Base-by-base conservation (phyloP, 2,797 vertebrate genomes). In the Acrossocheilus fasciatus region DNA sequence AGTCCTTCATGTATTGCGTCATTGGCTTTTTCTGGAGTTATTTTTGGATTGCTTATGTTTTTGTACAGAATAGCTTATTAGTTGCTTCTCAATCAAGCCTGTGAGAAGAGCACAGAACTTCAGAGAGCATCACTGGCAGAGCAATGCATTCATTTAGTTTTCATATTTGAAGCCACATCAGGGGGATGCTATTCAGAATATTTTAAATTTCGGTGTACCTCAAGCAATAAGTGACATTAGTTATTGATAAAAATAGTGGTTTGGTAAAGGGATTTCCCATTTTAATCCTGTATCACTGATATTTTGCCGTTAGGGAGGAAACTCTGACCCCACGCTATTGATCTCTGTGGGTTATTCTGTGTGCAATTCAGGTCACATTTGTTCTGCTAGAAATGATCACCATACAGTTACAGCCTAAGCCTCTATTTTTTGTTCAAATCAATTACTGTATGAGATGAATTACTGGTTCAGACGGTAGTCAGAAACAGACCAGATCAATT, bases 271-370 rank as follows among this genome's bases (percentile, higher is more conserved):
- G 78, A 45, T 66, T 23, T 26, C 39, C 59, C 6, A 0, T 9
- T 62, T 30, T 64, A 36, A 15, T 34, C 39, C 14, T 1, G 4
- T 4, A 59, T 83, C 26, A 23, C 11, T 62, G 11, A 50, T 23
- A n/a, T 76, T 77, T 66, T 39, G 34, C 39, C 3, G 41, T 66
- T 59, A 54, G 12, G 62, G 73, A 76, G 26, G 66, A 82, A 73
- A 78, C 79, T 82, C 66, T 74, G 80, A 64, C n/a, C 66, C 34
- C 68, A 52, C 43, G 11, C 10, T 18, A 90, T 93, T 93, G 88
- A 93, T 93, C 92, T 93, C 93, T 93, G 15, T 36, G 26, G 39
- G 36, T 72, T 59, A 43, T 84, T 64, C 73, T 85, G 52, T 81
- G 74, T 20, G 83, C 30, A 87, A 69, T 90, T 82, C 41, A 87